Evolutionary conservation across 2,113 vertebrate species (phyloP), one percentile per base, ranked within the genome.

Genomic region (Maccullochella peelii): DNA sequence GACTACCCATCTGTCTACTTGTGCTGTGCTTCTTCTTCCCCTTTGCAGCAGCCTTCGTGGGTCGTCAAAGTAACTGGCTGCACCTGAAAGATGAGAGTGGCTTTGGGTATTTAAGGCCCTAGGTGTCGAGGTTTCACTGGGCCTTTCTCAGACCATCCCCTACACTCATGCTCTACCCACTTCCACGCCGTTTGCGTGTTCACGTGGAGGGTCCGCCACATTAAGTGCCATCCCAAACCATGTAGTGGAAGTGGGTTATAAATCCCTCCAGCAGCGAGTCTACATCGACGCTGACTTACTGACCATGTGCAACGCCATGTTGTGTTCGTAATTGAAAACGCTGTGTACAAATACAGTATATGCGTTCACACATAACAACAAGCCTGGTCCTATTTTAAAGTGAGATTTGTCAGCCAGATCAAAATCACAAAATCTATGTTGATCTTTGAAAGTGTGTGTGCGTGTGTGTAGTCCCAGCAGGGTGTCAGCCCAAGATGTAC

Each of bases 351-450:
- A n/a, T n/a, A n/a, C n/a, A n/a, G n/a, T n/a, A 3, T 47, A 38
- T 40, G 23, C 4, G 4, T 44, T 63, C 30, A 20, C 42, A 59
- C 52, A 79, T 27, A 36, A 36, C 27, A 38, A 63, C 55, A 20
- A 79, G 38, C 67, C 75, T 83, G 84, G 52, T 80, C 5, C 42
- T 59, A 15, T 47, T 90, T 85, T 55, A 71, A 30, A 72, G n/a
- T 69, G 7, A 54, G 18, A 63, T 80, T 77, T 77, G 61, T 77
- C 49, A 38, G 14, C 33, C 47, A 27, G 47, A 79, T 79, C 54
- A 63, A 50, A 78, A 55, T 69, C 38, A 40, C 5, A 55, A 66
- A 61, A 40, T 50, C 25, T 63, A 21, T 70, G 50, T 49, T 0
- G n/a, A 50, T 50, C 57, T 65, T 38, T 59, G 11, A 52, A 47